Percentiles rank a stretch among this genome's conserved stretches.
These are phyloP conservation scores for Tubulanus polymorphus DNA, from an alignment of 2,888 invertebrate species.

Conservation along the genomic window DNA sequence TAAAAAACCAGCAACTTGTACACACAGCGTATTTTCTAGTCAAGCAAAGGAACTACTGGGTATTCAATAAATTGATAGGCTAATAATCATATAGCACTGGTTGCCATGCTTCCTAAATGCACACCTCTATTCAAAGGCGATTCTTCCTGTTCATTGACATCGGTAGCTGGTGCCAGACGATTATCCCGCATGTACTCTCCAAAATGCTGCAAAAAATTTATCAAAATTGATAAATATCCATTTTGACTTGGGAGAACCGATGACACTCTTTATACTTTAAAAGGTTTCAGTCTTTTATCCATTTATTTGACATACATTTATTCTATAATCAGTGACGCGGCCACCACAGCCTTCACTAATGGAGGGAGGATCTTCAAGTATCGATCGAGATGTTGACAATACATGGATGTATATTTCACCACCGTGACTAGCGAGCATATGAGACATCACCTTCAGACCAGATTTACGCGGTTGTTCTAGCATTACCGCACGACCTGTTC, in stretches of 20 bases:
- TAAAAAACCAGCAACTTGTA: too few relatives aligned
- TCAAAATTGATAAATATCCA: background rate
- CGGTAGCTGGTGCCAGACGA: slow-evolving; percentile 68
- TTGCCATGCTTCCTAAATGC: background rate
- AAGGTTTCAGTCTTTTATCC: too few relatives aligned
- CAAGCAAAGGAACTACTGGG: too few relatives aligned
- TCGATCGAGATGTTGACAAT: slow-evolving; percentile 75
- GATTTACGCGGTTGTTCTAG: slow-evolving; percentile 77
- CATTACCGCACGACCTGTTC: slow-evolving; percentile 55
- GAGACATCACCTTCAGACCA: slow-evolving; percentile 79
- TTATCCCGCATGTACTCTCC: slow-evolving; percentile 83
- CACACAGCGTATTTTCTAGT: too few relatives aligned
- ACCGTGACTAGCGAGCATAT: slow-evolving; percentile 88
- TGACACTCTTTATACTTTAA: too few relatives aligned
- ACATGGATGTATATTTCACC: slow-evolving; percentile 95
- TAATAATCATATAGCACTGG: background rate
- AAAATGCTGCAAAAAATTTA: slow-evolving; percentile 65
- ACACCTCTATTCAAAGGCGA: slow-evolving; percentile 37
- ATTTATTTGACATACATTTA: slow-evolving; percentile 54
- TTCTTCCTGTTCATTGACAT: slow-evolving; percentile 21
- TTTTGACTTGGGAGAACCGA: background rate
- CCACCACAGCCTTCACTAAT: slow-evolving; percentile 94
- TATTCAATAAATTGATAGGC: too few relatives aligned
- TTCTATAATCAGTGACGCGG: slow-evolving; percentile 85
- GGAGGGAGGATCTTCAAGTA: slow-evolving; percentile 90